A percentile compares a stretch with the other conserved stretches of the same genome.
Conservation (phyloP, 2,113 vertebrate genomes). For the Poeciliopsis turrubarensis region DNA sequence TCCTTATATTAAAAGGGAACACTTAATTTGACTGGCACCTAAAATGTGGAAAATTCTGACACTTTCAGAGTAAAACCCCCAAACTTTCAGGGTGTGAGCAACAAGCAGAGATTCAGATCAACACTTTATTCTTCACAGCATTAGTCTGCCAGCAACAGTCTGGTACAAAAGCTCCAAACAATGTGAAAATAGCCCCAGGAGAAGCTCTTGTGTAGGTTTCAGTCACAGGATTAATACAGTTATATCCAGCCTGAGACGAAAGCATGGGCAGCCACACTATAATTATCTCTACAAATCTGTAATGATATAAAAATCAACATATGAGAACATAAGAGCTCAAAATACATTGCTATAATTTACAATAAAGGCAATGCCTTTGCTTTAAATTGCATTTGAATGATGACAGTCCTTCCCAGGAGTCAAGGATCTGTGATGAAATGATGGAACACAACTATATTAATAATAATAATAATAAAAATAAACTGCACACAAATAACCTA, state of each 20-base stretch:
- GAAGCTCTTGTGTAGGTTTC: conserved; percentile 57
- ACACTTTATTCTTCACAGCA: conserved; percentile 79
- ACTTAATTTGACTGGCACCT: not conserved
- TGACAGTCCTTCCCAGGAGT: conserved; percentile 24
- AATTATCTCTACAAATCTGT: conserved; percentile 37
- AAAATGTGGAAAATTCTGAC: conserved; percentile 22
- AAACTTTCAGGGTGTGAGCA: not conserved
- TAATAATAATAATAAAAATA: conserved; percentile 27
- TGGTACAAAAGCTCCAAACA: conserved; percentile 68
- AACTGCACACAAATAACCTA: conserved; percentile 19
- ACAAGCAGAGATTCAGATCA: conserved; percentile 22
- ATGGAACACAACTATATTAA: conserved; percentile 33
- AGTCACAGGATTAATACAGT: conserved; percentile 56
- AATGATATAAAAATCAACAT: conserved; percentile 29
- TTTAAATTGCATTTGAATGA: conserved; percentile 37
- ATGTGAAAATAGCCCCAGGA: conserved; percentile 69
- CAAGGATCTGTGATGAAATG: conserved; percentile 49
- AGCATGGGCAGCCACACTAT: conserved; percentile 30
- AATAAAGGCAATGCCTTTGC: conserved; percentile 38
- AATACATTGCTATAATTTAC: conserved; percentile 69
- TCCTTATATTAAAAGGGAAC: not conserved
- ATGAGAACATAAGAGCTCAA: conserved; percentile 53
- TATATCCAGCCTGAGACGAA: conserved; percentile 39
- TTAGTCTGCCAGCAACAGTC: conserved; percentile 62
- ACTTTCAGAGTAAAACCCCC: conserved; percentile 11